Evolutionary conservation across 2,888 invertebrate species (phyloP), one percentile per base, ranked within the genome.

Genomic region (Arge pagana): DNA sequence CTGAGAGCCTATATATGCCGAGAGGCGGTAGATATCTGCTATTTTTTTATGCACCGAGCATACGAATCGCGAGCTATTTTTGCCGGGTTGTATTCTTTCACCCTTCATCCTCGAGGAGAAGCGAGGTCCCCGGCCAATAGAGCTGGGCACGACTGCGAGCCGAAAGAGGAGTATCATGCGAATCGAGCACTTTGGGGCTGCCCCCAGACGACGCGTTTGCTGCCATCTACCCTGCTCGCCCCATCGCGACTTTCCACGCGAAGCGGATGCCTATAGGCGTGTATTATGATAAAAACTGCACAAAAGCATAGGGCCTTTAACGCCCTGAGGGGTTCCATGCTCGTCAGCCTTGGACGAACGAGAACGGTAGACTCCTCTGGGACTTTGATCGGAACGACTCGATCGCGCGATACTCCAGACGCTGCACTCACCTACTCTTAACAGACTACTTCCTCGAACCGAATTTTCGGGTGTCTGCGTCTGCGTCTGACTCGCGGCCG

Each of bases 161-260:
- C 16, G 42, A 19, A 45, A 18, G 45, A 23, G 23, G 45, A 45
- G 45, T 45, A 45, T 45, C 45, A 45, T 35, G 45, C 45, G 45
- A 45, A 45, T 45, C 45, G 45, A 45, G 45, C 45, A 45, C 45
- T 45, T 35, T 33, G 45, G 45, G 45, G 45, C 45, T 45, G 33
- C 45, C 45, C 45, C 45, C 23, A 35, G 45, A 35, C 45, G 16
- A 31, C 33, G n/a, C 23, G n/a, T n/a, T n/a, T n/a, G n/a, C n/a
- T n/a, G n/a, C n/a, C n/a, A n/a, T n/a, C n/a, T n/a, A n/a, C n/a
- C n/a, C n/a, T n/a, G n/a, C n/a, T n/a, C n/a, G n/a, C 23, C 23
- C 11, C 45, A 30, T 31, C 19, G 31, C 42, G 18, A 11, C 19
- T 23, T n/a, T 26, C 26, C n/a, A n/a, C n/a, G n/a, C n/a, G n/a